phyloP scores from a whole-genome alignment of 2,888 invertebrate genomes.

The Trachelus troglodyta region DNA sequence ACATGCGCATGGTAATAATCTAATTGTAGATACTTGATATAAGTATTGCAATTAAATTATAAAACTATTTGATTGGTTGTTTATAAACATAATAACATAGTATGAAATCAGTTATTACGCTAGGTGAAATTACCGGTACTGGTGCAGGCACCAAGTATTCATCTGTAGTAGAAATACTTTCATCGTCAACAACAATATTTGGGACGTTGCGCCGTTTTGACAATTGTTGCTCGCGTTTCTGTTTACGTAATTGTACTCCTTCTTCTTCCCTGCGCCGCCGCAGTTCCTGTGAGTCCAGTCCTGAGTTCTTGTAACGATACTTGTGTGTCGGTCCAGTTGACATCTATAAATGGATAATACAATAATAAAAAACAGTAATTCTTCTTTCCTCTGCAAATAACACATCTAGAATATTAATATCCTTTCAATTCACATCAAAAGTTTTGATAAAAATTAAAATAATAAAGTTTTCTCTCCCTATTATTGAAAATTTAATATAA shows the following conservation, averaged over 20 bases:
- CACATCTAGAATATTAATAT: not conserved
- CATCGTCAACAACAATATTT: slow-evolving; percentile 56
- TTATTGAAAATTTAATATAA: no score
- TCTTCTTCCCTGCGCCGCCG: slow-evolving; percentile 94
- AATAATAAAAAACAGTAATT: not conserved
- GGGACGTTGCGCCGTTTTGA: slow-evolving; percentile 91
- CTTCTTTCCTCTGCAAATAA: not conserved
- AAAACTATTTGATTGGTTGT: not conserved
- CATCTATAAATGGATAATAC: slow-evolving; percentile 71
- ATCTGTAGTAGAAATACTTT: slow-evolving; percentile 48
- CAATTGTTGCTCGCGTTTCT: slow-evolving; percentile 94
- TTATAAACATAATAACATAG: not conserved
- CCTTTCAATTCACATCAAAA: not conserved
- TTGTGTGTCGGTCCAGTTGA: slow-evolving; percentile 82
- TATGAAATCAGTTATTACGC: not conserved
- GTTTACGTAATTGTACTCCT: slow-evolving; percentile 94
- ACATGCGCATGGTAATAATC: not conserved
- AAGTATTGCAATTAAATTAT: slow-evolving; percentile 7
- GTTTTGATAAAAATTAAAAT: not conserved
- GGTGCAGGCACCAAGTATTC: slow-evolving; percentile 47
- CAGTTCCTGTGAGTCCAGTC: slow-evolving; percentile 91
- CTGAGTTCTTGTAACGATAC: slow-evolving; percentile 94
- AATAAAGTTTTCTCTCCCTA: no score
- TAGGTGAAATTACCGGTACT: slow-evolving; percentile 35
- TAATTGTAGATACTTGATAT: not conserved